phyloP scores from a whole-genome alignment of 2,888 invertebrate genomes.

The Rhorus exstirpatorius region DNA sequence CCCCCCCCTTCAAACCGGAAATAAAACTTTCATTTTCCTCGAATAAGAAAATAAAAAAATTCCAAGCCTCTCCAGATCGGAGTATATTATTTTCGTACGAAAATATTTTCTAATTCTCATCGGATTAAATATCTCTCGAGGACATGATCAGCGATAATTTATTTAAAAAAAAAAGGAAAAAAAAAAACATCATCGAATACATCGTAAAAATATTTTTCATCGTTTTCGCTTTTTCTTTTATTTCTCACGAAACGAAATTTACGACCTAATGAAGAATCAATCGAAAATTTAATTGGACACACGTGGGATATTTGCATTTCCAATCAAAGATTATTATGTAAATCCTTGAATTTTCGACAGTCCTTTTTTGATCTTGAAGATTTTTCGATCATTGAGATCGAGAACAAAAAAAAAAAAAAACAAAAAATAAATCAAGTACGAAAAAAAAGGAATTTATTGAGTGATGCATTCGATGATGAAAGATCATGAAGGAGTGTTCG shows the following conservation, averaged over 20 bases:
- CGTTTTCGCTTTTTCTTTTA: conserved; percentile 37
- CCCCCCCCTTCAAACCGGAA: too few species aligned
- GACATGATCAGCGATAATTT: background rate
- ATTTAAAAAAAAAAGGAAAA: background rate
- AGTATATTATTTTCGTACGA: too few species aligned
- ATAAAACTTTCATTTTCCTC: too few species aligned
- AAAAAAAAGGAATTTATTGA: background rate
- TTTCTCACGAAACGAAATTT: conserved; percentile 11
- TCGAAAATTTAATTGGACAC: conserved; percentile 1
- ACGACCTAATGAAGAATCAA: conserved; percentile 26
- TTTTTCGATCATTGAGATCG: background rate
- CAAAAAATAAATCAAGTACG: background rate
- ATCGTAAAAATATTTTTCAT: conserved; percentile 6
- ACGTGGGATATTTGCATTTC: conserved; percentile 1
- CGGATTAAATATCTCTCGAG: background rate
- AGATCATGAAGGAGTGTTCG: conserved; percentile 1
- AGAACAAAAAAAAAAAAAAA: background rate
- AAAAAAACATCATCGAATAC: background rate
- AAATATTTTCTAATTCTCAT: background rate
- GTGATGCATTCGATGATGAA: conserved; percentile 14
- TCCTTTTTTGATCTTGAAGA: background rate
- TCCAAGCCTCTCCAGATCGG: too few species aligned
- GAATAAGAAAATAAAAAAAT: too few species aligned
- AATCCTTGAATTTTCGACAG: background rate
- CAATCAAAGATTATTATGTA: background rate